phyloP scores from a whole-genome alignment of 2,888 invertebrate genomes.

The Andrena bucephala region DNA sequence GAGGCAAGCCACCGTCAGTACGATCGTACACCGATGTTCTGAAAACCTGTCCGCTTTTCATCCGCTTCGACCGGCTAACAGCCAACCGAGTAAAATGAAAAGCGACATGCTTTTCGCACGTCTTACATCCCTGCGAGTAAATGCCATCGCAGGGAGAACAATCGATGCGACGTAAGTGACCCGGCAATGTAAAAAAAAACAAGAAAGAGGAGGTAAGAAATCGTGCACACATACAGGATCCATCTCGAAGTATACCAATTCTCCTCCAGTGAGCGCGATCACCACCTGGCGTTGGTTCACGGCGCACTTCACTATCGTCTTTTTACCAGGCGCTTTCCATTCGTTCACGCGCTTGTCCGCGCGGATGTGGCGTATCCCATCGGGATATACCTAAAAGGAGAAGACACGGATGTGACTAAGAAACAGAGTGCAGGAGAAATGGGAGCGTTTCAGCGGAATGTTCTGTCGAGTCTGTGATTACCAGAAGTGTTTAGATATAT shows the following conservation, averaged over 20 bases:
- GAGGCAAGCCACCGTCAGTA: not conserved
- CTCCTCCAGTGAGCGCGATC: conserved; percentile 98
- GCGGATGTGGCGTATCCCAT: conserved; percentile 99
- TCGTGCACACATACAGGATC: conserved; percentile 92
- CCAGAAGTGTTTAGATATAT: conserved; percentile 78
- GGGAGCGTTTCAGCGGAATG: conserved; percentile 6
- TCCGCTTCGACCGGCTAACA: conserved; percentile 34
- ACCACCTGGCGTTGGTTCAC: conserved; percentile 99
- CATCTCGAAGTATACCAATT: conserved; percentile 99
- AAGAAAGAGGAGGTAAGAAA: conserved; percentile 11
- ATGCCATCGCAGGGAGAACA: conserved; percentile 79
- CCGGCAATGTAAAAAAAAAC: not conserved
- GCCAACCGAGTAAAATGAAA: conserved; percentile 83
- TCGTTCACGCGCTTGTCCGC: conserved; percentile 99
- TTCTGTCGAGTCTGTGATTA: conserved; percentile 77
- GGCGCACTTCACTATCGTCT: conserved; percentile 98
- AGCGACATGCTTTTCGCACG: conserved; percentile 77
- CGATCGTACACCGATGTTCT: not conserved
- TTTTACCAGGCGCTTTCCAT: conserved; percentile 99
- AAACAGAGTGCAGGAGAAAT: not conserved
- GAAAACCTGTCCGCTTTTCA: conserved; percentile 60
- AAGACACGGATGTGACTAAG: not conserved
- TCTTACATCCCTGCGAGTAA: conserved; percentile 79
- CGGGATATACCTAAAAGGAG: conserved; percentile 93
- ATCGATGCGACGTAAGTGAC: conserved; percentile 72